Percentiles rank a stretch among this genome's conserved stretches.
phyloP scores from a whole-genome alignment of 2,797 vertebrate genomes.

The Calcarius lapponicus region DNA sequence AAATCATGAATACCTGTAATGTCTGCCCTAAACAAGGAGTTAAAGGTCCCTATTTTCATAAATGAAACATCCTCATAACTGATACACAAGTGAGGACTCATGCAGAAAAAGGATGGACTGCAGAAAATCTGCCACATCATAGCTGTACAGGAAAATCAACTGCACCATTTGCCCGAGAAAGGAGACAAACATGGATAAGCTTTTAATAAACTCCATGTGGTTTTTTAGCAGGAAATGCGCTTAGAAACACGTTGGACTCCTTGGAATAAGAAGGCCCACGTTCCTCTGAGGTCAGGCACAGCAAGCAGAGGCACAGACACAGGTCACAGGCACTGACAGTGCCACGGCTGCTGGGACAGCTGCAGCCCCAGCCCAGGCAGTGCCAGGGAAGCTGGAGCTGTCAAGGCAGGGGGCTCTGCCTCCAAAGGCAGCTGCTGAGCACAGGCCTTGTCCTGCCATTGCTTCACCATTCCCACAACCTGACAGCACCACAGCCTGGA shows the following conservation, averaged over 20 bases:
- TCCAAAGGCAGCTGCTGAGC: not conserved
- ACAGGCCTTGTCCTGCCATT: rapidly evolving
- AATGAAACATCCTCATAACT: not conserved
- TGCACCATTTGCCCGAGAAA: not conserved
- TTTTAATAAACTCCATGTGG: not conserved
- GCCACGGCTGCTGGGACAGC: not conserved
- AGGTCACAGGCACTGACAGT: rapidly evolving
- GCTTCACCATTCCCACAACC: not conserved
- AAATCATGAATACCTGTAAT: not conserved
- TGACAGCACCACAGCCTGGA: not conserved
- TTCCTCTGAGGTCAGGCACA: not conserved
- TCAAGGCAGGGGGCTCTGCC: not conserved
- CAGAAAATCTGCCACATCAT: not conserved
- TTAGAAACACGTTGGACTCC: not conserved
- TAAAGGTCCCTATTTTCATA: not conserved
- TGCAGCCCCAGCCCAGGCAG: not conserved
- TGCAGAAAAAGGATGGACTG: not conserved
- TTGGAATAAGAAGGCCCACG: not conserved
- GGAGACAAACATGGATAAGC: not conserved
- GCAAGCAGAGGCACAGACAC: not conserved
- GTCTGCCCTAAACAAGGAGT: not conserved
- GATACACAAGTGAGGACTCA: not conserved
- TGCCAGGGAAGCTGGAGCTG: not conserved
- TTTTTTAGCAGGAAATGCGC: not conserved
- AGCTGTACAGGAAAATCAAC: not conserved